These are phyloP conservation scores for Pantherophis vulpinus DNA, from an alignment of 2,797 vertebrate genomes.

Conservation along the genomic window DNA sequence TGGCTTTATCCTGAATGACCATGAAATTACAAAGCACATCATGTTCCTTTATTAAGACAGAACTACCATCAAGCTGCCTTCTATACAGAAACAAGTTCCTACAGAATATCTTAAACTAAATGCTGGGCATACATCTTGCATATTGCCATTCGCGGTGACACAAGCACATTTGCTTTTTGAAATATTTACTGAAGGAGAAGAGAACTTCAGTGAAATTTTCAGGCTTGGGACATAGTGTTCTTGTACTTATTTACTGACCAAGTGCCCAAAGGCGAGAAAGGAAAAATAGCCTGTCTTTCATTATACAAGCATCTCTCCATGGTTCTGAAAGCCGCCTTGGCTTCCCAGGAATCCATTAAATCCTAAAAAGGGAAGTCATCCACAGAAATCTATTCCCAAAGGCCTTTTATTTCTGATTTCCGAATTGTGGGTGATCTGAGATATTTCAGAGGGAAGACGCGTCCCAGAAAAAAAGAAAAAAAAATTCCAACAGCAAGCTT, in stretches of 20 bases:
- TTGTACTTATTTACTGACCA: background rate
- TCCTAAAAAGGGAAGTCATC: background rate
- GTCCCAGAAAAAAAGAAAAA: background rate
- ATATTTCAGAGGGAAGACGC: background rate
- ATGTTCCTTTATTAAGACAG: conserved; percentile 40
- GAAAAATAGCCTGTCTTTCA: background rate
- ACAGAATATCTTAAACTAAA: background rate
- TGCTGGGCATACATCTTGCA: background rate
- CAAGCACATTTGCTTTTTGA: background rate
- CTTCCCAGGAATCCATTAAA: background rate
- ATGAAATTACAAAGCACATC: background rate
- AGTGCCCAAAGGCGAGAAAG: background rate
- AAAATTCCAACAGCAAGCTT: background rate
- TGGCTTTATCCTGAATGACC: background rate
- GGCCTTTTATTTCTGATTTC: background rate
- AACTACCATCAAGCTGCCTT: conserved; percentile 45
- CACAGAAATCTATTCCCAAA: background rate
- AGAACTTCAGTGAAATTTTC: background rate
- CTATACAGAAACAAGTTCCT: conserved; percentile 47
- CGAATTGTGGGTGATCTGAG: background rate
- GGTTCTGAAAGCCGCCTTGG: background rate
- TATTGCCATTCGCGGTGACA: background rate
- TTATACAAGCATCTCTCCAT: background rate
- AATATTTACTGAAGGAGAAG: background rate
- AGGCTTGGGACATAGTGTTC: background rate